These are phyloP conservation scores for Sinocyclocheilus grahami DNA, from an alignment of 2,113 vertebrate genomes.

Conservation along the genomic window DNA sequence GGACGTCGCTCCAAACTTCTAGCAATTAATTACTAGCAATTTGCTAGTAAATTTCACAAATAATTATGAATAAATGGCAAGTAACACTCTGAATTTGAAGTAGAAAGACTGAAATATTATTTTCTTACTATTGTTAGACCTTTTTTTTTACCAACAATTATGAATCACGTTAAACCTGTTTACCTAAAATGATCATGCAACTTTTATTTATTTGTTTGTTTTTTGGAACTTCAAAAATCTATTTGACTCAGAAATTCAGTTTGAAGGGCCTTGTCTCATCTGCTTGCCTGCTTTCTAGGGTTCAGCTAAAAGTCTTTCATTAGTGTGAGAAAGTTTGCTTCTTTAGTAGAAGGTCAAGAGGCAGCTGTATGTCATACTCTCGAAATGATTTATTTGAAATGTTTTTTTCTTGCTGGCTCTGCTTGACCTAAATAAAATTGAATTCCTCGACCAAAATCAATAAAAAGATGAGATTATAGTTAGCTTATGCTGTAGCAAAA, in stretches of 20 bases:
- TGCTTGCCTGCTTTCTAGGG: neutral
- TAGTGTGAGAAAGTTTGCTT: neutral
- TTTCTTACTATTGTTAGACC: too few species aligned
- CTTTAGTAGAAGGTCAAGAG: constrained; percentile 15
- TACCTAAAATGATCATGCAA: neutral
- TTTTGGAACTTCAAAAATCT: too few species aligned
- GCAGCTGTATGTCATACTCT: neutral
- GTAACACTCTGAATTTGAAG: too few species aligned
- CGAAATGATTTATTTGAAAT: neutral
- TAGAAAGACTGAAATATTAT: too few species aligned
- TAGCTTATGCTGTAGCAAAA: neutral
- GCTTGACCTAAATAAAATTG: constrained; percentile 18
- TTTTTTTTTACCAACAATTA: too few species aligned
- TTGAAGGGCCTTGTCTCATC: neutral
- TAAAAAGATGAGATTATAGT: constrained; percentile 34
- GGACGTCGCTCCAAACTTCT: too few species aligned
- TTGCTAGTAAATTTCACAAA: too few species aligned
- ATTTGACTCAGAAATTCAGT: neutral
- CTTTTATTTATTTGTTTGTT: neutral
- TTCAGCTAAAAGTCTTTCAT: neutral
- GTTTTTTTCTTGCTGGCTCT: neutral
- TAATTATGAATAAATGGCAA: too few species aligned
- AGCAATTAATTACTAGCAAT: too few species aligned
- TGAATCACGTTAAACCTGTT: neutral
- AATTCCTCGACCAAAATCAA: neutral